Conservation (phyloP, 2,888 invertebrate genomes). For the Sicus ferrugineus region DNA sequence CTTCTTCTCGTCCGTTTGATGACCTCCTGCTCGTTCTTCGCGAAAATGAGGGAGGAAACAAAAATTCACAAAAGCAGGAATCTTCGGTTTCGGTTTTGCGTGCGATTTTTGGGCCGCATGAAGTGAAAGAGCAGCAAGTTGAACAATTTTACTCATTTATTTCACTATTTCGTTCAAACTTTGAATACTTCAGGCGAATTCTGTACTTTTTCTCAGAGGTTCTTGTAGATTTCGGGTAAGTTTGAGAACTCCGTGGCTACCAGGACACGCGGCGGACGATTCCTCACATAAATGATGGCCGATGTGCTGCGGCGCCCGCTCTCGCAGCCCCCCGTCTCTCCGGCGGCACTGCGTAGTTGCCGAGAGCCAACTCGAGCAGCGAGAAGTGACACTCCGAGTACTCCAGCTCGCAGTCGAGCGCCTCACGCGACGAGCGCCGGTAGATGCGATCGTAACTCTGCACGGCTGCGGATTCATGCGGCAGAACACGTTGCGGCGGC, state of each 20-base stretch:
- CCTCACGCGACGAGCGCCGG: constrained; percentile 66
- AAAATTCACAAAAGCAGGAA: not conserved
- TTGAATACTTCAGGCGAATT: too few relatives aligned
- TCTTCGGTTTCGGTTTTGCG: not conserved
- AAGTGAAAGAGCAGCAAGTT: too few relatives aligned
- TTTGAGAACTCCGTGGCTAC: not conserved
- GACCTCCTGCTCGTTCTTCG: not conserved
- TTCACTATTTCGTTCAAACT: too few relatives aligned
- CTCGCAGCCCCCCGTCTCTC: constrained; percentile 42
- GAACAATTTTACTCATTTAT: too few relatives aligned
- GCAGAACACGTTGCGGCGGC: constrained; percentile 42
- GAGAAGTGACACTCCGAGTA: constrained; percentile 75
- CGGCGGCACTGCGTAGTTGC: constrained; percentile 60
- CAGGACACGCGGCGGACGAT: not conserved
- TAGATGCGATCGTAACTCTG: constrained; percentile 74
- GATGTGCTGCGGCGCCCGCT: not conserved
- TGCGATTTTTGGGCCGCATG: too few relatives aligned
- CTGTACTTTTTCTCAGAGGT: too few relatives aligned
- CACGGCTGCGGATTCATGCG: constrained; percentile 66
- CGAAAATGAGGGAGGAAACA: not conserved
- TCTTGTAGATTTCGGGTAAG: too few relatives aligned
- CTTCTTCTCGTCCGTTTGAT: not conserved
- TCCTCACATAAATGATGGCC: constrained; percentile 8
- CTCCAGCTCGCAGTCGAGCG: constrained; percentile 67
- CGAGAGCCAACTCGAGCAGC: constrained; percentile 75